Base-by-base conservation (phyloP, 2,888 invertebrate genomes). In the Dolomedes plantarius region DNA sequence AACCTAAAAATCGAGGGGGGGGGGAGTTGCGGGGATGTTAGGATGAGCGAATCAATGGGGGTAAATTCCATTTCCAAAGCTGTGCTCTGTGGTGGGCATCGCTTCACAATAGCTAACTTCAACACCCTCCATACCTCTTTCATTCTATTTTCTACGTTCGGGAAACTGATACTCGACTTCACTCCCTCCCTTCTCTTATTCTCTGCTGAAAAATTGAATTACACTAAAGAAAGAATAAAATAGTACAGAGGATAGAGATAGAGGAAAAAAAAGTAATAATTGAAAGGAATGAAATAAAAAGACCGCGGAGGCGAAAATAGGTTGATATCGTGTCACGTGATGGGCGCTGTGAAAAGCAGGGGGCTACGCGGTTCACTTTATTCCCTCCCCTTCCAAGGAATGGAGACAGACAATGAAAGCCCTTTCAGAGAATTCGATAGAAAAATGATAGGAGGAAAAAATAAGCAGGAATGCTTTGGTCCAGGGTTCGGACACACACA, bases 281-380 rank as follows among this genome's bases (percentile, higher is more conserved):
- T 36, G 31, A 39, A 72, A 79, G 29, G n/a, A 74, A 74, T 64
- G 71, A 71, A 80, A 73, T 56, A 50, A 80, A 41, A 72, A 81
- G 67, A 32, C 68, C 36, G 62, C 56, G 29, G 69, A 67, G 68
- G 81, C 74, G 74, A 81, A 75, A 81, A 81, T 81, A 81, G 74
- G 74, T 81, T 81, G 81, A 81, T 81, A 74, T 81, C 68, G 56
- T 81, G 81, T 81, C 81, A 81, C 81, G 81, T 81, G 74, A 81
- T 31, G 36, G 23, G 81, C 41, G 39, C 73, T 81, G 80, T 74
- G 74, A 81, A 81, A 74, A 74, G 80, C 80, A n/a, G n/a, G n/a
- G 68, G 56, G 39, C 67, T 74, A 67, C 67, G 79, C 29, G 69
- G 72, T 31, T 67, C 56, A 32, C 36, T 32, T 19, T 27, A 56